A percentile compares a stretch with the other conserved stretches of the same genome.
phyloP scores from a whole-genome alignment of 2,888 invertebrate genomes.

The Sclerodermus sp. region DNA sequence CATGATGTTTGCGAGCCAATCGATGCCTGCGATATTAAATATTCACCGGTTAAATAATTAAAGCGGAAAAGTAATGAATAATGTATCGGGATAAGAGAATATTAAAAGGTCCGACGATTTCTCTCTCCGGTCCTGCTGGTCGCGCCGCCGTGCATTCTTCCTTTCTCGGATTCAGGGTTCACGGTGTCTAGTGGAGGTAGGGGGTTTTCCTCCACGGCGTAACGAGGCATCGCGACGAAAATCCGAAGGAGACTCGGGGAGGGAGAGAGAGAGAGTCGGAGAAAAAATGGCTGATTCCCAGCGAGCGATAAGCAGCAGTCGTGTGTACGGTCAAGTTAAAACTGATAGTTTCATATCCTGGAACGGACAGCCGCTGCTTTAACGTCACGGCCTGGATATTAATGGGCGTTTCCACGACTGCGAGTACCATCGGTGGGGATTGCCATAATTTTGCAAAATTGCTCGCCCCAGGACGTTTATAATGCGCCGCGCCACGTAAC shows the following conservation, averaged over 20 bases:
- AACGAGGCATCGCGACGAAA: neutral
- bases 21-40: too few relatives aligned
- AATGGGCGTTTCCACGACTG: conserved; percentile 4
- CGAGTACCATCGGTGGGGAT: conserved; percentile 20
- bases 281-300: neutral
- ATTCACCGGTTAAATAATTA: too few relatives aligned
- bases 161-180: too few relatives aligned
- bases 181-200: too few relatives aligned
- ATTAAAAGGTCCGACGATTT: too few relatives aligned
- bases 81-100: too few relatives aligned
- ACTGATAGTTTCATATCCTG: conserved; percentile 10
- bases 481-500: conserved; percentile 25
- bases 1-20: too few relatives aligned
- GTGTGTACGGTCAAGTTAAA: conserved; percentile 14
- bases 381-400: conserved; percentile 2
- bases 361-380: neutral
- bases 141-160: too few relatives aligned
- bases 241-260: neutral
- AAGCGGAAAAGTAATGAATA: too few relatives aligned
- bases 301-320: neutral
- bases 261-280: neutral
- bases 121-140: too few relatives aligned
- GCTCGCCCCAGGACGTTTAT: conserved; percentile 27
- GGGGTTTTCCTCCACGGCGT: too few relatives aligned
- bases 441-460: conserved; percentile 34